Conservation (phyloP, 2,113 vertebrate species). For the Fulica atra region DNA sequence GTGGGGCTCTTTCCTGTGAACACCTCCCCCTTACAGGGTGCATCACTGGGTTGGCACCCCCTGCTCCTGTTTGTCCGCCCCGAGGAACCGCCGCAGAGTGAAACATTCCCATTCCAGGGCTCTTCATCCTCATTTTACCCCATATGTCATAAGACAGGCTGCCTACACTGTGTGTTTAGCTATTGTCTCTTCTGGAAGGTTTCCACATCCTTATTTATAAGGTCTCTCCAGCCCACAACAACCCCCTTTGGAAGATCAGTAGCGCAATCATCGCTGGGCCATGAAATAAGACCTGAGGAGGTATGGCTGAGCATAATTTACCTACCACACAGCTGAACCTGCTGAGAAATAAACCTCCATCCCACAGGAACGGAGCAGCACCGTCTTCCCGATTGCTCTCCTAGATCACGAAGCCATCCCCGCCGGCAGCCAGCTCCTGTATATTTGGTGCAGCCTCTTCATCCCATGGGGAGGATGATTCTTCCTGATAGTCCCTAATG, state of each 20-base stretch:
- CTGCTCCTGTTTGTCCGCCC: background rate
- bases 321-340: background rate
- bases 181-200: background rate
- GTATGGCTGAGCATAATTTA: background rate
- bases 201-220: background rate
- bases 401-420: background rate
- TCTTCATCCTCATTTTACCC: background rate
- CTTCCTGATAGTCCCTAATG: background rate
- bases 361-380: background rate
- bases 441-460: background rate
- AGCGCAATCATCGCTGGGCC: background rate
- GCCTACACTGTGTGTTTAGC: accelerated
- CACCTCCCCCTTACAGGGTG: accelerated
- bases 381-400: background rate
- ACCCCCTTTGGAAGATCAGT: background rate
- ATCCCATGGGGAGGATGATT: background rate
- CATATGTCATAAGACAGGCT: background rate
- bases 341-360: background rate
- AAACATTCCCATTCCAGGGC: background rate
- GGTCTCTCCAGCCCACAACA: background rate
- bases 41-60: accelerated
- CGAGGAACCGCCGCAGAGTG: accelerated
- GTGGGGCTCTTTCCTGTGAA: background rate
- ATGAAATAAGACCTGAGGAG: background rate
- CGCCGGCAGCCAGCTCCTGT: background rate